Evolutionary conservation across 2,888 invertebrate species (phyloP).

Genomic region (Helleia helle): DNA sequence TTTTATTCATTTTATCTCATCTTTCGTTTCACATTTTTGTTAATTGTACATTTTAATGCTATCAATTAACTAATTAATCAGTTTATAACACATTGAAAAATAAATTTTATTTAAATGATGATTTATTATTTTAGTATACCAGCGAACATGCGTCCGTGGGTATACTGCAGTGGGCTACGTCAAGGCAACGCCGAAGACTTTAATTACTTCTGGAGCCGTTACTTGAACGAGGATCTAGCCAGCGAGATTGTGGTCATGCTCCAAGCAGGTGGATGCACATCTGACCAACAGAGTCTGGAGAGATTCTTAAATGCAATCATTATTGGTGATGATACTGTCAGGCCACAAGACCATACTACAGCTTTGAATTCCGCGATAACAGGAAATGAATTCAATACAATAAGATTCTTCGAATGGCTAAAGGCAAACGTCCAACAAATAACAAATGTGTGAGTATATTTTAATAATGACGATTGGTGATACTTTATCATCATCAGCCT

Average conservation of each 20-base stretch:
- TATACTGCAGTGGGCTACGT: slow-evolving; percentile 83
- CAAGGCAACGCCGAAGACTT: slow-evolving; percentile 77
- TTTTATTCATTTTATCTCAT: too few relatives aligned
- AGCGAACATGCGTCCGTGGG: slow-evolving; percentile 75
- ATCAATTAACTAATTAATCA: too few relatives aligned
- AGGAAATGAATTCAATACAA: slow-evolving; percentile 70
- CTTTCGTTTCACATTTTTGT: too few relatives aligned
- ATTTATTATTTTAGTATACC: slow-evolving; percentile 17
- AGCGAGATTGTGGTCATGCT: slow-evolving; percentile 80
- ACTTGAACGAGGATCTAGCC: slow-evolving; percentile 72
- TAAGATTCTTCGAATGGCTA: slow-evolving; percentile 71
- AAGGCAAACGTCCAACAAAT: slow-evolving; percentile 32
- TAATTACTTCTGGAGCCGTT: slow-evolving; percentile 77
- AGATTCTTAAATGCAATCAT: slow-evolving; percentile 41
- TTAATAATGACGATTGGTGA: background rate
- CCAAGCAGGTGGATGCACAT: slow-evolving; percentile 79
- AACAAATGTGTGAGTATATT: slow-evolving; percentile 26
- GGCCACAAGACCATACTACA: slow-evolving; percentile 53
- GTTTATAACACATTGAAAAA: slow-evolving; percentile 1
- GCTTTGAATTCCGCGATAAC: slow-evolving; percentile 65
- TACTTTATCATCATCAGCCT: too few relatives aligned
- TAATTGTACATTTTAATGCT: too few relatives aligned
- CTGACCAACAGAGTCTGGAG: slow-evolving; percentile 44
- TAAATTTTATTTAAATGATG: too few relatives aligned
- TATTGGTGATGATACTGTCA: slow-evolving; percentile 31